Evolutionary conservation across 2,113 vertebrate species (phyloP), one percentile per base, ranked within the genome.

Genomic region (Phaethornis superciliosus): DNA sequence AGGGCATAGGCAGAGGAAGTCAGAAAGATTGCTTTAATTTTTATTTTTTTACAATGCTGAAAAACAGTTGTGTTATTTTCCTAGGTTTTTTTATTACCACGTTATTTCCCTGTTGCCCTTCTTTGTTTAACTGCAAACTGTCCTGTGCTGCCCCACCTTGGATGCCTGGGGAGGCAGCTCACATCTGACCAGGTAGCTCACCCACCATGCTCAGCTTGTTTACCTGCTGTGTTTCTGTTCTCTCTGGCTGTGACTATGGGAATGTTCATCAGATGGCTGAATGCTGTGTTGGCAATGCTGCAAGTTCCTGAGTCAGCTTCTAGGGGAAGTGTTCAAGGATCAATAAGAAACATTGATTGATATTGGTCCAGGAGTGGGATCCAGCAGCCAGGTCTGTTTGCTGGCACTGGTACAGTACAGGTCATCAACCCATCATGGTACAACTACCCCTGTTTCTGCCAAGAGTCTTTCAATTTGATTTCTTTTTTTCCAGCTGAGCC

Each of bases 101-200:
- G 0, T 86, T 59, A 4, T 35, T 75, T 93, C 74, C 59, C 84
- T 24, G 4, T 93, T 60, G 60, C 80, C 60, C 79, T 74, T 69
- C n/a, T 68, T 51, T 0, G 1, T 81, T 95, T 59, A 52, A 67
- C 35, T 68, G 49, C 40, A 27, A 58, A 11, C 56, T 60, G 87
- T 85, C 74, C 83, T 49, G 2, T 44, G 80, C 77, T 85, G 82
- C 83, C 67, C 78, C 33, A 9, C 40, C 11, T 40, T 40, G 8
- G 58, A 52, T 96, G 44, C 90, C 80, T 32, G 72, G 77, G 56
- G 84, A 85, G 95, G 87, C 64, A 33, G 56, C 80, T 91, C 54
- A 23, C 9, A 21, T 83, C 55, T 37, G 20, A 24, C 44, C 80
- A 30, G 2, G 0, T 6, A 33, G 47, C 27, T 55, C 15, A 74